Base-by-base conservation (phyloP, 2,888 invertebrate species). In the Drosophila vallismaia region DNA sequence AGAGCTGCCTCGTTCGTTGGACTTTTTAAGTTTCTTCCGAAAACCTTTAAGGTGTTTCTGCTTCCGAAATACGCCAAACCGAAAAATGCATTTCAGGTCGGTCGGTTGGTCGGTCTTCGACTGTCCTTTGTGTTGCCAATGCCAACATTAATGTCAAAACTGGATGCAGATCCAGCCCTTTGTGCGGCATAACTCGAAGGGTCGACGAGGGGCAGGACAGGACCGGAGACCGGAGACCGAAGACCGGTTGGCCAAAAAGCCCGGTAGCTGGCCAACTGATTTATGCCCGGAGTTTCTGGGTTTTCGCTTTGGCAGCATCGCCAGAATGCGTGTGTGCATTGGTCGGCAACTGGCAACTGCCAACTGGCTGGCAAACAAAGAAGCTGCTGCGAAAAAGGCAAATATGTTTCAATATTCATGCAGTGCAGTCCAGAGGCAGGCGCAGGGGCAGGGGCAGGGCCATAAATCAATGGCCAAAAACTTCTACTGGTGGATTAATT, bases 241-340 rank as follows among this genome's bases (percentile, higher is more conserved):
- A 57, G 54, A 75, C 62, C 58, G 58, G 46, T 51, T 56, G 51
- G 50, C 46, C 56, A 68, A 77, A 77, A 87, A 82, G 86, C 77
- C 84, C 86, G 75, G 86, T 80, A 87, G 87, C 87, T 74, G 77
- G 56, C 54, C 59, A 62, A 71, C 75, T 87, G 86, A 88, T 86
- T 88, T 84, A 84, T 88, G 78, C 54, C 58, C 51, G 48, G 31
- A 52, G 36, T 57, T 51, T 31, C 50, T 7, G 33, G 10, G 31
- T n/a, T 12, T 12, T 49, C 19, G 60, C 38, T 56, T 52, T 44
- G 67, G 56, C 54, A 67, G 69, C 62, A 57, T 42, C 54, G 66
- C 8, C 36, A 3, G 28, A 50, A 58, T 67, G 64, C 76, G 62
- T 74, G 45, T 48, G 45, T 48, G 54, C 36, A n/a, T 52, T 51